Evolutionary conservation across 2,113 vertebrate genomes (phyloP).

Genomic region (Brachirus orientalis): DNA sequence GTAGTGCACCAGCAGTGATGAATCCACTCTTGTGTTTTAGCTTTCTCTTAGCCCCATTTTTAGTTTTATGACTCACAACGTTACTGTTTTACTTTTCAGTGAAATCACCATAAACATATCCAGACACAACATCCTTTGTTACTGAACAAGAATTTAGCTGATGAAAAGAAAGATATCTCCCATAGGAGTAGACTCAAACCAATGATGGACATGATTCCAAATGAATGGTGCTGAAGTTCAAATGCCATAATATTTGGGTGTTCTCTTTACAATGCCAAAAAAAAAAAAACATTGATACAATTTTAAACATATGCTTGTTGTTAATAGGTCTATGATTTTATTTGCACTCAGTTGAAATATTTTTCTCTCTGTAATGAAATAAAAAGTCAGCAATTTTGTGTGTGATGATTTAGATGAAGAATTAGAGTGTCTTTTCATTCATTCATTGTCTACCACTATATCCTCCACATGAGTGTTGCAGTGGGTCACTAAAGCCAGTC

Average conservation of each 20-base stretch:
- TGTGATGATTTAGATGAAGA: background rate
- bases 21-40: background rate
- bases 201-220: background rate
- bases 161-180: constrained; percentile 1
- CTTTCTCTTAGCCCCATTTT: constrained; percentile 6
- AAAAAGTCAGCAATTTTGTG: too few relatives aligned
- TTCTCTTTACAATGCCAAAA: background rate
- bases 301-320: too few relatives aligned
- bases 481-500: too few relatives aligned
- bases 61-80: background rate
- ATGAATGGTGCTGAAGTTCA: background rate
- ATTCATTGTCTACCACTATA: too few relatives aligned
- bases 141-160: constrained; percentile 9
- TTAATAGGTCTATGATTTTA: background rate
- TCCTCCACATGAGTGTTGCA: too few relatives aligned
- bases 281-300: too few relatives aligned
- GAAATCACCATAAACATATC: background rate
- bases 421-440: too few relatives aligned
- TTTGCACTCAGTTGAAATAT: background rate
- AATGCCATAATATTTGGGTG: background rate
- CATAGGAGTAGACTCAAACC: background rate
- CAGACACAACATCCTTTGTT: constrained; percentile 25
- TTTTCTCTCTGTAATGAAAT: background rate
- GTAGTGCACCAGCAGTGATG: too few relatives aligned
- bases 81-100: constrained; percentile 2